phyloP scores from a whole-genome alignment of 2,888 invertebrate species.

The Plebejus melissa region DNA sequence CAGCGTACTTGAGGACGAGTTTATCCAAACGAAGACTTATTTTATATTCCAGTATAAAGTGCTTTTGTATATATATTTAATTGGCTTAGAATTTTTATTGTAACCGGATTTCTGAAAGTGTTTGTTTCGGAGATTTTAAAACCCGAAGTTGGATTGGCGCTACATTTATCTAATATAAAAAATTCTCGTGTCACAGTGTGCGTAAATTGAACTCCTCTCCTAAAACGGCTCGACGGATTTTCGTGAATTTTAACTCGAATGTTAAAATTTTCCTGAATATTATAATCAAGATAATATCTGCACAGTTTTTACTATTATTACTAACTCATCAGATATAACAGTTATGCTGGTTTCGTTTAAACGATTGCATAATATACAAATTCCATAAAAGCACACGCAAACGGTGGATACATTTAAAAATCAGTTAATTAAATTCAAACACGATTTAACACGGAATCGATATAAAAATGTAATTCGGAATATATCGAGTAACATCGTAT shows the following conservation, averaged over 20 bases:
- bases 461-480: constrained; percentile 13
- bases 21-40: constrained; percentile 11
- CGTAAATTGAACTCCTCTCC: too few relatives aligned
- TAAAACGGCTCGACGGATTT: too few relatives aligned
- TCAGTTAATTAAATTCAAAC: constrained; percentile 13
- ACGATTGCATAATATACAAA: not conserved
- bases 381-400: constrained; percentile 8
- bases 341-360: not conserved
- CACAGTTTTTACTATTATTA: not conserved
- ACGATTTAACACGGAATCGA: constrained; percentile 14
- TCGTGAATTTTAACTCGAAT: too few relatives aligned
- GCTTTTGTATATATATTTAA: not conserved
- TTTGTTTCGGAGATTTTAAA: not conserved
- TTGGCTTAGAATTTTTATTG: not conserved
- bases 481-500: not conserved
- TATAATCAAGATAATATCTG: too few relatives aligned
- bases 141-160: not conserved
- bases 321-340: not conserved
- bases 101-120: not conserved
- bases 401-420: not conserved
- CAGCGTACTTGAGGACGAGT: constrained; percentile 25
- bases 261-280: too few relatives aligned
- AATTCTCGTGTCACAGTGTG: too few relatives aligned
- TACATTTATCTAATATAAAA: too few relatives aligned
- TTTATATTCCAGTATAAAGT: constrained; percentile 19